phyloP scores from a whole-genome alignment of 1,140 invertebrate species.

The Stegodyphus mimosarum region DNA sequence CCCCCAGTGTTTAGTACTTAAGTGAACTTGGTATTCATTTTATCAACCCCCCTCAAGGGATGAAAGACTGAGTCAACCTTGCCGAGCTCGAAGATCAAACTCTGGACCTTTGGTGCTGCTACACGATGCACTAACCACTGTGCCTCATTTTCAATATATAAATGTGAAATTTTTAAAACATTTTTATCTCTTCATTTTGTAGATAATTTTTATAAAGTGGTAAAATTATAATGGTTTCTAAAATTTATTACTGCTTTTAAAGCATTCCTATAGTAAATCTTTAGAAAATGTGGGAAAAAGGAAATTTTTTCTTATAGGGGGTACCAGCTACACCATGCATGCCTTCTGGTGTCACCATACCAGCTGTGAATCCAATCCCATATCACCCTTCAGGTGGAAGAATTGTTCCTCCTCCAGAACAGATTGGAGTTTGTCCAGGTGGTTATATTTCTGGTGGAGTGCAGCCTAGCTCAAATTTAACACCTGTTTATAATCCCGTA shows the following conservation, averaged over 20 bases:
- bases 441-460: background rate
- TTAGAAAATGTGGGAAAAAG: no score
- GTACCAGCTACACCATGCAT: background rate
- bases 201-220: no score
- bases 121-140: no score
- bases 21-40: no score
- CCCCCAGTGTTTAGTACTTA: no score
- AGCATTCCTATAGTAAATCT: background rate
- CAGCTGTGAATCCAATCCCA: background rate
- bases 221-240: background rate
- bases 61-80: no score
- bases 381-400: background rate
- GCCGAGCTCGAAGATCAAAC: no score
- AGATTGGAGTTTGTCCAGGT: background rate
- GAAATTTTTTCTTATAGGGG: background rate
- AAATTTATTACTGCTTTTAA: background rate
- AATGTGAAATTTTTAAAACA: no score
- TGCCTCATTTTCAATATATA: no score
- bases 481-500: constrained; percentile 42
- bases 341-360: background rate
- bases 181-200: no score
- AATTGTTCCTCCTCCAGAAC: constrained; percentile 30
- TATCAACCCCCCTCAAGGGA: no score
- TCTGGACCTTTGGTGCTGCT: no score
- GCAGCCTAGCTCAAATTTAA: constrained; percentile 11